phyloP scores from a whole-genome alignment of 2,797 vertebrate genomes.

The Cichlasoma orientale region DNA sequence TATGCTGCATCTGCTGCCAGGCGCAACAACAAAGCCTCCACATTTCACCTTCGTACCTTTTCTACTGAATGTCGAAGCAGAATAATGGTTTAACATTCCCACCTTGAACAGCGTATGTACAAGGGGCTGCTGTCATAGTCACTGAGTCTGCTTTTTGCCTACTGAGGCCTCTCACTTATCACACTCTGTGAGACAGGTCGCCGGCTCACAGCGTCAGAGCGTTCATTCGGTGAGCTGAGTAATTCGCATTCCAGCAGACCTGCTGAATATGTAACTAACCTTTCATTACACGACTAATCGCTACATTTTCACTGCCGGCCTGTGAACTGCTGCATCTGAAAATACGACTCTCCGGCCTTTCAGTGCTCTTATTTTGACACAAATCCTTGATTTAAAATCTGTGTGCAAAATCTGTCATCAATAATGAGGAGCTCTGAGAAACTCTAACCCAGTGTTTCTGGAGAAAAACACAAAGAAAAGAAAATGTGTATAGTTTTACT shows the following conservation, averaged over 20 bases:
- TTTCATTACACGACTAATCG: too few species aligned
- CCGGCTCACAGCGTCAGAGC: not conserved
- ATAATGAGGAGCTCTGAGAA: not conserved
- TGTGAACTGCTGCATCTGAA: not conserved
- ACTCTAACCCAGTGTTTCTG: not conserved
- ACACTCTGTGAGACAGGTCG: not conserved
- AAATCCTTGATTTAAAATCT: not conserved
- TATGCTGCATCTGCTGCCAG: not conserved
- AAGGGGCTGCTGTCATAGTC: not conserved
- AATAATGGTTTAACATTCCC: not conserved
- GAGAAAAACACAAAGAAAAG: not conserved
- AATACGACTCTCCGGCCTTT: not conserved
- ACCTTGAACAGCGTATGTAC: not conserved
- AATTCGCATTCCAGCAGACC: not conserved
- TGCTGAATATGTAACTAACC: not conserved
- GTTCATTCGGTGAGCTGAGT: not conserved
- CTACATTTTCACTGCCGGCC: not conserved
- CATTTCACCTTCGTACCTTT: rapidly evolving
- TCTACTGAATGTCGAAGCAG: not conserved
- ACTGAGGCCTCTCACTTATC: not conserved
- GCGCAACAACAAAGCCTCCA: not conserved
- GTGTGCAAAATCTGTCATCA: not conserved
- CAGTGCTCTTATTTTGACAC: not conserved
- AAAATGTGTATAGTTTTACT: not conserved
- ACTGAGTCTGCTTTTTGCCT: not conserved